Percentiles rank a stretch among this genome's conserved stretches.
Evolutionary conservation across 1,140 invertebrate genomes (phyloP).

Genomic region (Oppia nitens): DNA sequence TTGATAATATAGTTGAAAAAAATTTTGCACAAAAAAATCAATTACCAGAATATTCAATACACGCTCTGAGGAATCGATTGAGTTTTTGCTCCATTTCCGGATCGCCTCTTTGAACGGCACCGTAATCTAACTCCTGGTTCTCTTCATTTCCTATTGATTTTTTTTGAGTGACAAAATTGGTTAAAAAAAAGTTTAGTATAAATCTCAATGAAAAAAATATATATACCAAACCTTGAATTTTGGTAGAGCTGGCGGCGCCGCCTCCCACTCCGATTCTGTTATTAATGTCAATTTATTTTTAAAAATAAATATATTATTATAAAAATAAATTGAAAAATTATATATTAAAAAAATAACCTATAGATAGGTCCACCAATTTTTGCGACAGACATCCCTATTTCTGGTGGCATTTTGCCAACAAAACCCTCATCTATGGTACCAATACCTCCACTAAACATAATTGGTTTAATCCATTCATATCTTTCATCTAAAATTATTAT

Average conservation of each 20-base stretch:
- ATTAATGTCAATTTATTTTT: background rate
- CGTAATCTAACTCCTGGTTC: slow-evolving; percentile 72
- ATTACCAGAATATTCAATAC: slow-evolving; percentile 50
- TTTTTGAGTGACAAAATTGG: slow-evolving; percentile 30
- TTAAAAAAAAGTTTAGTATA: background rate
- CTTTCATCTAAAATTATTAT: slow-evolving; percentile 35
- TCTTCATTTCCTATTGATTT: slow-evolving; percentile 76
- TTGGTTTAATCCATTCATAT: slow-evolving; percentile 90
- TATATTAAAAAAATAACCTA: background rate
- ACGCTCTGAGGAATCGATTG: slow-evolving; percentile 78
- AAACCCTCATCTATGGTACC: slow-evolving; percentile 67
- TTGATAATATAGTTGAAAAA: background rate
- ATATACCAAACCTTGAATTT: slow-evolving; percentile 23
- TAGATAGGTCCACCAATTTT: slow-evolving; percentile 86
- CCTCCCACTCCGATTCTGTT: slow-evolving; percentile 94
- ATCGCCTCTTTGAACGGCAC: slow-evolving; percentile 91
- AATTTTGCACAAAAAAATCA: slow-evolving; percentile 12
- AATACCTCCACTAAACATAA: slow-evolving; percentile 95
- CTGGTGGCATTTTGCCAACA: slow-evolving; percentile 50
- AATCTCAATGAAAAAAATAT: background rate
- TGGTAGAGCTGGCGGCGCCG: slow-evolving; percentile 69
- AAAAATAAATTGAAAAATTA: background rate
- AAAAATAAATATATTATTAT: background rate
- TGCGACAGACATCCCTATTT: slow-evolving; percentile 62
- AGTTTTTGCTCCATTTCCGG: slow-evolving; percentile 97